phyloP scores from a whole-genome alignment of 2,888 invertebrate genomes.

The Clepsis dumicolana region DNA sequence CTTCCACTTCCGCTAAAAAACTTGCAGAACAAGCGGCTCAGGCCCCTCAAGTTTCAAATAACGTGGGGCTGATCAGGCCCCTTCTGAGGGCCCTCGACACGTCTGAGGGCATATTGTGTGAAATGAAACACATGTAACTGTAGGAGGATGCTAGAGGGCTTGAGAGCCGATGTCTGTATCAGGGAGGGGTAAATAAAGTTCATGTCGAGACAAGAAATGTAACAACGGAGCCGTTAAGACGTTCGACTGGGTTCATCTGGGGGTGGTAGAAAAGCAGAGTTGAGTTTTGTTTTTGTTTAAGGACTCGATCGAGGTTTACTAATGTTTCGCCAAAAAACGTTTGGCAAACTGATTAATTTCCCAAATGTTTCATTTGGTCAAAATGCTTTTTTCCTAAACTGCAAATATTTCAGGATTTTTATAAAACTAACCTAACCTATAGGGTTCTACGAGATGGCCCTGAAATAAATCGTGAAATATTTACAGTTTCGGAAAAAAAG shows the following conservation, averaged over 20 bases:
- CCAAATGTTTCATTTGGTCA: no score
- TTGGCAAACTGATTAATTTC: no score
- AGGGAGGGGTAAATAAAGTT: no score
- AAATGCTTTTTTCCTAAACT: no score
- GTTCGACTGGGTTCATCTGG: neutral
- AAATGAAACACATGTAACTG: conserved; percentile 53
- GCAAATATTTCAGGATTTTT: no score
- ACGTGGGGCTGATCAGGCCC: conserved; percentile 44
- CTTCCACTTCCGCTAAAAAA: neutral
- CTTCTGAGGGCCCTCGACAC: conserved; percentile 52
- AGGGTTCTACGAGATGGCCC: no score
- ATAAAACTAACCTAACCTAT: no score
- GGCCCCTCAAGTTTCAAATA: conserved; percentile 14
- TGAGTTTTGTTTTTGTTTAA: neutral
- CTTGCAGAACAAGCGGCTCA: neutral
- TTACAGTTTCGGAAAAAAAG: no score
- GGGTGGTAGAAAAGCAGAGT: neutral
- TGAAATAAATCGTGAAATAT: no score
- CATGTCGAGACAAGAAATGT: no score
- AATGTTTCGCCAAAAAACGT: no score
- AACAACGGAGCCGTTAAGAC: neutral
- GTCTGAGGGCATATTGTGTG: conserved; percentile 54
- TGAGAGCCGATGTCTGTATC: neutral
- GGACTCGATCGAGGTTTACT: neutral
- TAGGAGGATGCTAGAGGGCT: conserved; percentile 41